Evolutionary conservation across 2,113 vertebrate genomes (phyloP), one percentile per base, ranked within the genome.

Genomic region (Dasyornis broadbenti): DNA sequence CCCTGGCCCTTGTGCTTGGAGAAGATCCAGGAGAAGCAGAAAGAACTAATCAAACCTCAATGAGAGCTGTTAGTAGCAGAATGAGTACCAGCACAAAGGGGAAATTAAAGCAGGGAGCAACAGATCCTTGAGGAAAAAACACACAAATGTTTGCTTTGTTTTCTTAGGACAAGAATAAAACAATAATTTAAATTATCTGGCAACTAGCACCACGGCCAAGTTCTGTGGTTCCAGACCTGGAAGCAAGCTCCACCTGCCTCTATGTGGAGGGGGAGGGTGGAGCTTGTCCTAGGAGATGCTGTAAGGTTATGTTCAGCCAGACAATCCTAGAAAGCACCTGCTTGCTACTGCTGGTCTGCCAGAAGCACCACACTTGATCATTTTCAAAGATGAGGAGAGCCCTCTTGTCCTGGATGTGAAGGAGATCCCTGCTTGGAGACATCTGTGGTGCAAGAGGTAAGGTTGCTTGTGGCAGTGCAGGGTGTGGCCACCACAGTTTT

Each of bases 21-120:
- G 75, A 90, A 91, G 56, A 82, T 95, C 94, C 96, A 97, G 92
- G 59, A 92, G 92, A 94, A 96, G 92, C 82, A 97, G 90, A 95
- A 95, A 97, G 75, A 96, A 83, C 76, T 95, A 92, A 95, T 94
- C 92, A 94, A 96, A 92, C 60, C 78, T 93, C 92, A 95, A 78
- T 81, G 75, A 95, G 87, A 68, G 82, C 92, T 94, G 84, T 90
- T 94, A 95, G 91, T 88, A 92, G 92, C n/a, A 80, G 68, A 94
- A 70, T 53, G 63, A 52, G 57, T 86, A 69, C 72, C 90, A 94
- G 83, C 77, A 90, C 39, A 69, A 95, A 83, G 65, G 92, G 68
- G 61, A 94, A 95, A 94, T 91, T 92, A 87, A 96, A 97, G 72
- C 53, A 89, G 81, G 0, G 22, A 92, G 85, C 49, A 89, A 70